Base-by-base conservation (phyloP, 1,140 invertebrate genomes). In the Vanessa tameamea region DNA sequence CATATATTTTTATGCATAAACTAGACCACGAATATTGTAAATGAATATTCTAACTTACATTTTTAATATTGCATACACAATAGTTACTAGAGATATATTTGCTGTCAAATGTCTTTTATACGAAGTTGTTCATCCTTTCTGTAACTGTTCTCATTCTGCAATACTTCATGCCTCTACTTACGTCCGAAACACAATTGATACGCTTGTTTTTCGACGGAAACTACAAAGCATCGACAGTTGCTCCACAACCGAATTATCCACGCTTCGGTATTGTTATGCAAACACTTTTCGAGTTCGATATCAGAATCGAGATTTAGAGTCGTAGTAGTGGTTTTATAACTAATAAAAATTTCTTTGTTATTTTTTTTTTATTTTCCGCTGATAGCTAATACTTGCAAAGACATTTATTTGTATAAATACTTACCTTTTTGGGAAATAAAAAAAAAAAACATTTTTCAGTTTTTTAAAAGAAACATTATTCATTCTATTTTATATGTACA, bases 141-240 rank as follows among this genome's bases (percentile, higher is more conserved):
- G 47, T 69, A 69, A 48, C 7, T 31, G 31, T 61, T 37, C 57
- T 8, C 57, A 61, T 68, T 68, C 72, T 51, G 71, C 63, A 72
- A 72, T 43, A 66, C 71, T 66, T 72, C 64, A 72, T 66, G 50
- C 55, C 13, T 72, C 20, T 69, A 68, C 61, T 64, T 64, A 64
- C 26, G 48, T 69, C 70, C 57, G 61, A 81, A 59, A 72, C 67
- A 73, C 72, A 80, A 78, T 78, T 73, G 73, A 72, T 76, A 77
- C 71, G 76, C 78, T 65, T 72, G 80, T 83, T 81, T 83, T 83
- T 82, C 72, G 76, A 78, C 76, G 63, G 76, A 79, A 82, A 75
- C 75, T 48, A 86, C 82, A 87, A 86, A 80, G 78, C 69, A 73
- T 50, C 65, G 78, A 78, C 78, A 72, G 79, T 87, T 87, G 81